Percentiles rank a stretch among this genome's conserved stretches.
phyloP scores from a whole-genome alignment of 2,113 vertebrate genomes.

The Fukomys damarensis region DNA sequence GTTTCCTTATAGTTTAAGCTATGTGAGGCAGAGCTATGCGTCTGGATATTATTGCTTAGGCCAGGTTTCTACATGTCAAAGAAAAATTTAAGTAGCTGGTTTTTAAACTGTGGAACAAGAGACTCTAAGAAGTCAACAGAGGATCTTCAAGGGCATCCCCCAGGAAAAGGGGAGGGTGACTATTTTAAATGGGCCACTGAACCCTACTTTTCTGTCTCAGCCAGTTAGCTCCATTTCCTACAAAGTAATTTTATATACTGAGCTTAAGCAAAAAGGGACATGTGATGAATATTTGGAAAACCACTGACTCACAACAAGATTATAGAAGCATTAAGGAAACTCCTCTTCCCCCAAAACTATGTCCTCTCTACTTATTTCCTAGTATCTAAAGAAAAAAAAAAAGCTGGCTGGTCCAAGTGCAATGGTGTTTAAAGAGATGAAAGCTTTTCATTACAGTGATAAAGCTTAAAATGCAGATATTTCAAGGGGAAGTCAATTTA shows the following conservation, averaged over 20 bases:
- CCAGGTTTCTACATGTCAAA: neutral
- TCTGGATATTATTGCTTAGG: neutral
- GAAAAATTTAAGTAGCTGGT: neutral
- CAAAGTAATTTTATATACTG: neutral
- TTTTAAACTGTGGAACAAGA: neutral
- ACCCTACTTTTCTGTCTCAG: neutral
- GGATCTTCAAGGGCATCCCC: neutral
- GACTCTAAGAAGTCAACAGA: neutral
- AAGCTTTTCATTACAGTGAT: neutral
- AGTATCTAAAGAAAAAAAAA: neutral
- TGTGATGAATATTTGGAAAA: neutral
- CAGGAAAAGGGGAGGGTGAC: neutral
- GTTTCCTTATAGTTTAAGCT: neutral
- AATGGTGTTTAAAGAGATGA: neutral
- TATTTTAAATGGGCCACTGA: neutral
- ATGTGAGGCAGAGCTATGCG: neutral
- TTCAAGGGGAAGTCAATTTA: neutral
- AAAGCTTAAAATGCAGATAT: neutral
- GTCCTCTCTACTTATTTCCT: neutral
- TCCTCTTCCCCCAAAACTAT: neutral
- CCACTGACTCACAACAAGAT: neutral
- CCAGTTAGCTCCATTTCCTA: neutral
- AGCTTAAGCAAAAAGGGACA: neutral
- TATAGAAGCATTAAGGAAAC: neutral
- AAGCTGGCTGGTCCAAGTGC: too few species aligned